Base-by-base conservation (phyloP, 1,140 invertebrate genomes). In the Pygmarrhopalites habei region DNA sequence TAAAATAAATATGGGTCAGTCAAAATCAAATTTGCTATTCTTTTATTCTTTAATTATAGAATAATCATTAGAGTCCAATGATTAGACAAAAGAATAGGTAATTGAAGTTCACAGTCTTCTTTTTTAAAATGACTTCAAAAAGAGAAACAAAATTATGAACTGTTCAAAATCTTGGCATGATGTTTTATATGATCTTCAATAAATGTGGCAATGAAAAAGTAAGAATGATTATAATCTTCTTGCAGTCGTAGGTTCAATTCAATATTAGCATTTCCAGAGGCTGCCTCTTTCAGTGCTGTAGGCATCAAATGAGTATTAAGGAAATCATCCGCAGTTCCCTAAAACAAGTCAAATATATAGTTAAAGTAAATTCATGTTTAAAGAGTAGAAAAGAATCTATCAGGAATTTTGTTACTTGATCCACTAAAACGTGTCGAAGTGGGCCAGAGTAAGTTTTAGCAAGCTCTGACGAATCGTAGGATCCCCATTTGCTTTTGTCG, bases 151-250 rank as follows among this genome's bases (percentile, higher is more conserved):
- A 5, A 7, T 35, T 35, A 7, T 7, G 32, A 7, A 35, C 32
- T 35, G 7, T 21, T 39, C 2, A 56, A 72, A 68, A 73, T 72
- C 65, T 81, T 87, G 15, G 86, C 82, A 79, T 96, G 93, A 77
- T 93, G 89, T 68, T 84, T 83, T 67, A 99, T 84, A 77, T 99
- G 96, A 73, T 98, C 93, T 49, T 84, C 88, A 46, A 99, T 88
- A 75, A 93, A 99, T 0, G 91, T 86, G 2, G 90, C 79, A 68
- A 99, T 90, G 73, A 95, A 98, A 74, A 85, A 98, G 72, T 98
- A 99, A 55, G 90, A 89, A 75, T 99, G 96, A 77, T 98, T 94
- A 76, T 98, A 99, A 17, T 86, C 90, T 60, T 92, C 60, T 15
- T 65, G 63, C 74, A 87, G 81, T 69, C 91, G 84, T 17, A 90